Base-by-base conservation (phyloP, 2,797 vertebrate genomes). In the Manis crassicaudata region DNA sequence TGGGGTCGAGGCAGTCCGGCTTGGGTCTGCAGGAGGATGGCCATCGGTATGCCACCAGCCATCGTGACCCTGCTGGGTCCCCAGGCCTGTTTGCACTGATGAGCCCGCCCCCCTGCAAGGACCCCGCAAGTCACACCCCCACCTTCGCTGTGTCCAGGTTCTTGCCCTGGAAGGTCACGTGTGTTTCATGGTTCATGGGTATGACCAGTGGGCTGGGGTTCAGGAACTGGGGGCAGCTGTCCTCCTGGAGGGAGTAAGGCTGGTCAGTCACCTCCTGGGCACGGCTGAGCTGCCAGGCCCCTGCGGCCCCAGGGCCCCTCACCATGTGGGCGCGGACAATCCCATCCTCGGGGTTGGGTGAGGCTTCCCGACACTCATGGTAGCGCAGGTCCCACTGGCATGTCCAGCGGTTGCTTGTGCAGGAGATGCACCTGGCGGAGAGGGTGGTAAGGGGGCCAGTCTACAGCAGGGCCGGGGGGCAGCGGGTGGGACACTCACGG, bases 301-400 rank as follows among this genome's bases (percentile, higher is more conserved):
- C 52, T 6, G 0, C 0, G 0, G 0, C n/a, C 60, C 25, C 0
- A 0, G 0, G 2, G 32, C 60, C 63, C 20, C 98, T 98, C 94
- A 99, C 99, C 99, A 99, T 99, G 96, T 99, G 99, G 90, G 99
- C 99, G 43, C 99, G 99, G 98, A 99, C 99, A 90, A 99, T 98
- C 97, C 98, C 92, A 0, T 98, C 27, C 46, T 97, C 97, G 0
- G 96, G 97, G 84, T 67, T 92, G 7, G 37, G 73, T 16, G 98
- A 98, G 2, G 95, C 97, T 60, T 99, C 98, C 14, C 99, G 98
- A 95, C 98, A 99, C 72, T 98, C 98, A 76, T 99, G 99, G 73
- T 98, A 98, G 1, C 20, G 94, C 85, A 98, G 98, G 93, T 99
- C 99, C 99, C 99, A 99, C 97, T 99, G 99, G 97, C 99, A 99